Percentiles rank a stretch among this genome's conserved stretches.
These are phyloP conservation scores for Sebastes goodei DNA, from an alignment of 2,797 vertebrate genomes.

Conservation along the genomic window DNA sequence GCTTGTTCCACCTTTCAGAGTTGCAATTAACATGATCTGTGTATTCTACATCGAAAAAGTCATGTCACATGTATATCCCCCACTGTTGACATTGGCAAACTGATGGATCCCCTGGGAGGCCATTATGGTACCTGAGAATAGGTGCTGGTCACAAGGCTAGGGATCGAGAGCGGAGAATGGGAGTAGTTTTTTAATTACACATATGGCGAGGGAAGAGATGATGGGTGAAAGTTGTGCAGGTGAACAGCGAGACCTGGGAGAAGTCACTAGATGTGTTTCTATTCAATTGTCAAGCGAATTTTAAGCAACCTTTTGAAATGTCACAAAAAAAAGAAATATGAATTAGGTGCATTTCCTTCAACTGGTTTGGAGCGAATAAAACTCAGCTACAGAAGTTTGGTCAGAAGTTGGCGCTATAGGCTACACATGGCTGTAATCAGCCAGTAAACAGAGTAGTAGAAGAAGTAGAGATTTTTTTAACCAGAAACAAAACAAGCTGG, in stretches of 20 bases:
- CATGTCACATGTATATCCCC: not conserved
- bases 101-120: conserved; percentile 17
- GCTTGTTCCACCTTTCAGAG: not conserved
- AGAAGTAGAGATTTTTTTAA: no score
- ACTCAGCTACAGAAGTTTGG: not conserved
- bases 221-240: not conserved
- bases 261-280: not conserved
- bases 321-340: not conserved
- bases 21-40: not conserved
- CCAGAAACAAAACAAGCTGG: no score
- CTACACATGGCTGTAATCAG: no score
- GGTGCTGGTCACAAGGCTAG: conserved; percentile 20
- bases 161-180: not conserved
- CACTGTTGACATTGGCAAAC: conserved; percentile 11
- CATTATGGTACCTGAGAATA: conserved; percentile 37
- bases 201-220: not conserved
- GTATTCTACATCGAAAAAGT: not conserved
- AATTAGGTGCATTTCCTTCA: not conserved
- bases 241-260: not conserved
- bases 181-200: conserved; percentile 47
- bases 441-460: no score
- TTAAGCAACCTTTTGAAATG: no score
- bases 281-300: no score
- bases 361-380: not conserved
- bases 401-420: no score